Conservation (phyloP, 1,140 invertebrate genomes). For the Mercenaria mercenaria region DNA sequence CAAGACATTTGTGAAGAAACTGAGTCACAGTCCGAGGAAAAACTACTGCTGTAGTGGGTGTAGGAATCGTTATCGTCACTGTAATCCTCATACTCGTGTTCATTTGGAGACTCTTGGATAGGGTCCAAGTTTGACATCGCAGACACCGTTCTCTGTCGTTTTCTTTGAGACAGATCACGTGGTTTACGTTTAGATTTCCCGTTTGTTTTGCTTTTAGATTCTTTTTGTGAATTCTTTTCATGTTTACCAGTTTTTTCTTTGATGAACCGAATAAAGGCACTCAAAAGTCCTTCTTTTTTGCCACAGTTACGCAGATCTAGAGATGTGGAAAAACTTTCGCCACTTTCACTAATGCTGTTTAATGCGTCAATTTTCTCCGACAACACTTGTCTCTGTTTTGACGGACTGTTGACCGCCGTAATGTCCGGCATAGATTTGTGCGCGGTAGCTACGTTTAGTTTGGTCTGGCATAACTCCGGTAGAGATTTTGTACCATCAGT, state of each 20-base stretch:
- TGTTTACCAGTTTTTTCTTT: constrained; percentile 78
- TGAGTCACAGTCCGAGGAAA: constrained; percentile 47
- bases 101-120: constrained; percentile 82
- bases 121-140: constrained; percentile 84
- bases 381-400: constrained; percentile 57
- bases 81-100: constrained; percentile 74
- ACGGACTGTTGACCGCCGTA: constrained; percentile 21
- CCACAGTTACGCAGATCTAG: constrained; percentile 69
- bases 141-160: constrained; percentile 82
- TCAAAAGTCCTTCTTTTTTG: constrained; percentile 82
- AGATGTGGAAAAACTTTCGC: constrained; percentile 58
- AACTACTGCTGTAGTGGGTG: constrained; percentile 72
- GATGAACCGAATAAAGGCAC: constrained; percentile 78
- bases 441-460: constrained; percentile 64
- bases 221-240: constrained; percentile 38
- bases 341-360: constrained; percentile 33
- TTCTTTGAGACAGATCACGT: constrained; percentile 77
- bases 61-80: constrained; percentile 80
- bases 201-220: constrained; percentile 36
- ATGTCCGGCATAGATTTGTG: constrained; percentile 63
- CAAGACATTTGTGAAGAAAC: constrained; percentile 58
- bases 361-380: constrained; percentile 52
- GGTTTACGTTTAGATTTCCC: constrained; percentile 82
- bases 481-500: constrained; percentile 80
- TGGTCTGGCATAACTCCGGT: constrained; percentile 80